phyloP scores from a whole-genome alignment of 2,888 invertebrate species.

The Scaptomyza caliginosa region DNA sequence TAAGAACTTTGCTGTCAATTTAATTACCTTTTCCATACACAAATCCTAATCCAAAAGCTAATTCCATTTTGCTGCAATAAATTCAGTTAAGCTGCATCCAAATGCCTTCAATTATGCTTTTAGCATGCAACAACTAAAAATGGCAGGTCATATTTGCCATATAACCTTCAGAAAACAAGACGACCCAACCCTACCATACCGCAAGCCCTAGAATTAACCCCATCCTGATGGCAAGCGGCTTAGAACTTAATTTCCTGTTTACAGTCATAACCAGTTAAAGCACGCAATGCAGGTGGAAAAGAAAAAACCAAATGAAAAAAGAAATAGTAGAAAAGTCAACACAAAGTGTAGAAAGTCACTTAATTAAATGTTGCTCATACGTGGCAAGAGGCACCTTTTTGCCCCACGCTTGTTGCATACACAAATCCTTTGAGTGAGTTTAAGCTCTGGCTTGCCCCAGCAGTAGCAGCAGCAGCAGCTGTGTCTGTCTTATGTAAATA shows the following conservation, averaged over 20 bases:
- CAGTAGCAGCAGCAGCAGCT: constrained; percentile 7
- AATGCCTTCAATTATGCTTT: constrained; percentile 64
- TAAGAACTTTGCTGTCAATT: background rate
- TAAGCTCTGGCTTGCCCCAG: constrained; percentile 38
- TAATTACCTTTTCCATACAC: background rate
- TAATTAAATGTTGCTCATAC: constrained; percentile 71
- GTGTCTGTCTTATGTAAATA: constrained; percentile 54
- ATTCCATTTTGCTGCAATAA: constrained; percentile 48
- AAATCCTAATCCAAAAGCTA: constrained; percentile 8
- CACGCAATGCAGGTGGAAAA: constrained; percentile 30
- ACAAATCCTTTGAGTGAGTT: constrained; percentile 65
- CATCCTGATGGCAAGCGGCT: constrained; percentile 36
- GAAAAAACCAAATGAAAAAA: background rate
- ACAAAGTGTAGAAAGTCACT: constrained; percentile 59
- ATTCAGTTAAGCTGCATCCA: constrained; percentile 54
- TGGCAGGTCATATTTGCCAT: constrained; percentile 34
- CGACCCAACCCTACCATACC: background rate
- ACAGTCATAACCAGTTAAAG: constrained; percentile 48
- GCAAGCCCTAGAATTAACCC: background rate
- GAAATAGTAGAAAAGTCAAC: constrained; percentile 17
- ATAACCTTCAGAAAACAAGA: constrained; percentile 5
- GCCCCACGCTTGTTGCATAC: constrained; percentile 16
- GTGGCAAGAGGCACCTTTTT: constrained; percentile 18
- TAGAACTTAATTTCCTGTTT: constrained; percentile 69
- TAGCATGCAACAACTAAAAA: constrained; percentile 41